A percentile compares a stretch with the other conserved stretches of the same genome.
phyloP scores from a whole-genome alignment of 1,140 invertebrate genomes.

The Drosophila equinoxialis region DNA sequence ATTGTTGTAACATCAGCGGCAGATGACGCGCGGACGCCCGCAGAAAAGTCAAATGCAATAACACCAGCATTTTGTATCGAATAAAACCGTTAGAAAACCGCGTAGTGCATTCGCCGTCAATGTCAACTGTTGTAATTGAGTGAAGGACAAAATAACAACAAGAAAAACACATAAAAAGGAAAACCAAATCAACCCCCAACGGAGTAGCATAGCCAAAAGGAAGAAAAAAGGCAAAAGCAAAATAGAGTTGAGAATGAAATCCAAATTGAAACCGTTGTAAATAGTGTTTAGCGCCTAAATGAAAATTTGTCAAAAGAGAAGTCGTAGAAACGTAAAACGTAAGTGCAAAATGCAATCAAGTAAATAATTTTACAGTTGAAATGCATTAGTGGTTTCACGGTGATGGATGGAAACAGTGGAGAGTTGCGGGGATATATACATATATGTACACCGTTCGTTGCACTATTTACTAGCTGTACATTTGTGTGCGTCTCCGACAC shows the following conservation, averaged over 20 bases:
- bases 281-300: constrained; percentile 7
- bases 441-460: constrained; percentile 18
- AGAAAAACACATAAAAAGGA: not conserved
- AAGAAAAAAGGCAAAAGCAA: not conserved
- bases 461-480: constrained; percentile 54
- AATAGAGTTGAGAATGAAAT: constrained; percentile 13
- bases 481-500: constrained; percentile 26
- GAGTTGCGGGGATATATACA: constrained; percentile 23
- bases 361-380: constrained; percentile 36
- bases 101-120: constrained; percentile 15
- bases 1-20: constrained; percentile 28
- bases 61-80: constrained; percentile 11
- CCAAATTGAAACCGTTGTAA: constrained; percentile 16
- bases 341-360: constrained; percentile 10
- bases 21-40: constrained; percentile 27
- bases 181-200: constrained; percentile 16
- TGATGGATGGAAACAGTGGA: not conserved
- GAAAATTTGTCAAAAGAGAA: not conserved
- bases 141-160: not conserved
- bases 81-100: constrained; percentile 14
- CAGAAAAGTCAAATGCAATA: constrained; percentile 16
- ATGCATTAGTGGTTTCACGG: constrained; percentile 24
- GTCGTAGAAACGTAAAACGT: constrained; percentile 10
- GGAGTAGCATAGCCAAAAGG: not conserved
- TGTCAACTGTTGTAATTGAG: constrained; percentile 21